Percentiles rank a stretch among this genome's conserved stretches.
phyloP scores from a whole-genome alignment of 2,888 invertebrate genomes.

The Harmothoe impar region DNA sequence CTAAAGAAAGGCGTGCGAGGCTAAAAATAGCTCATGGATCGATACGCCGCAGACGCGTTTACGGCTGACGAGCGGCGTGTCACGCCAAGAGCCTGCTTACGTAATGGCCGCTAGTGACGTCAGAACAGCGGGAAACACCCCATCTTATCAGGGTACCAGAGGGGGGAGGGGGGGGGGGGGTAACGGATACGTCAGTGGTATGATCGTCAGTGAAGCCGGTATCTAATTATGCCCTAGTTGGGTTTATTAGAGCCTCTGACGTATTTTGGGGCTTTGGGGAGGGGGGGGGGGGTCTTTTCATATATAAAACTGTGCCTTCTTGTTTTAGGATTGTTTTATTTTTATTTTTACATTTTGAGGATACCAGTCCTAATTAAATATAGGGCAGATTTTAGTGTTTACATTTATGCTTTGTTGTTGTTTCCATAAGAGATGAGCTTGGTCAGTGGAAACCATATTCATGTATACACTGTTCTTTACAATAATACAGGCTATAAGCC shows the following conservation, averaged over 20 bases:
- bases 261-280: too few relatives aligned
- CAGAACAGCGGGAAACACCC: background rate
- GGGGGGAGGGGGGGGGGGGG: background rate
- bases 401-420: too few relatives aligned
- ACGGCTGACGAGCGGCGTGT: background rate
- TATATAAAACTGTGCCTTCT: too few relatives aligned
- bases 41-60: conserved; percentile 11
- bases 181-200: background rate
- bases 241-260: background rate
- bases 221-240: conserved; percentile 3
- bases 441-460: too few relatives aligned
- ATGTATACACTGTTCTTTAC: too few relatives aligned
- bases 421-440: too few relatives aligned
- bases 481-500: too few relatives aligned
- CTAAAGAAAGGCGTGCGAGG: conserved; percentile 20
- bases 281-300: too few relatives aligned
- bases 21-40: conserved; percentile 27
- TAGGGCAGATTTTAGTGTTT: too few relatives aligned
- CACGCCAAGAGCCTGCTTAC: background rate
- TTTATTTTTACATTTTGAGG: too few relatives aligned
- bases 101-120: conserved; percentile 29
- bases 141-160: background rate
- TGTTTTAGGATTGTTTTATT: too few relatives aligned
- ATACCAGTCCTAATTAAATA: too few relatives aligned
- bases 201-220: background rate